Evolutionary conservation across 2,888 invertebrate genomes (phyloP).

Genomic region (Lydus trimaculatus): DNA sequence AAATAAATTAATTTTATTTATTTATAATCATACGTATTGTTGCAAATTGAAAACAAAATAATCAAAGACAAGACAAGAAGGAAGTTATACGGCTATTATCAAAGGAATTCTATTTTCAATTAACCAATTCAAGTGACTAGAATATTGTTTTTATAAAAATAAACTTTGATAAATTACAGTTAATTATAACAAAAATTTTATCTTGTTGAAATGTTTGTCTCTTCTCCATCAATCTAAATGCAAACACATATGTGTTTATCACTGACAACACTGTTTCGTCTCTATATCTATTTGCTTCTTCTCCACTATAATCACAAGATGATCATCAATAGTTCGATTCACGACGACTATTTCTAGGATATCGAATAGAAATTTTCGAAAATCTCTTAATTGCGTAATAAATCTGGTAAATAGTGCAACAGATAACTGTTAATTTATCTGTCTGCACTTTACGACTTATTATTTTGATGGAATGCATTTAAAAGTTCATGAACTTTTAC

Average conservation of each 20-base stretch:
- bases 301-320: background rate
- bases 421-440: constrained; percentile 12
- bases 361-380: background rate
- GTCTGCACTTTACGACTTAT: constrained; percentile 3
- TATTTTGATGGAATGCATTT: constrained; percentile 12
- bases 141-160: background rate
- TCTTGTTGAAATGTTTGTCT: background rate
- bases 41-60: background rate
- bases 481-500: constrained; percentile 12
- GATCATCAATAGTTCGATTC: background rate
- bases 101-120: background rate
- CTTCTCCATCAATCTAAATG: background rate
- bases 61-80: background rate
- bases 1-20: background rate
- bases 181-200: constrained; percentile 8
- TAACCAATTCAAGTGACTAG: background rate
- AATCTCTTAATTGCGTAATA: constrained; percentile 5
- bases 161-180: constrained; percentile 2
- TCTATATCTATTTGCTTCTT: background rate
- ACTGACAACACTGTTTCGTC: background rate
- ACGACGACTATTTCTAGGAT: no score
- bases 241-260: constrained; percentile 10
- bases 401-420: background rate
- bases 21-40: background rate
- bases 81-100: background rate